Evolutionary conservation across 2,797 vertebrate species (phyloP).

Genomic region (Balearica regulorum): DNA sequence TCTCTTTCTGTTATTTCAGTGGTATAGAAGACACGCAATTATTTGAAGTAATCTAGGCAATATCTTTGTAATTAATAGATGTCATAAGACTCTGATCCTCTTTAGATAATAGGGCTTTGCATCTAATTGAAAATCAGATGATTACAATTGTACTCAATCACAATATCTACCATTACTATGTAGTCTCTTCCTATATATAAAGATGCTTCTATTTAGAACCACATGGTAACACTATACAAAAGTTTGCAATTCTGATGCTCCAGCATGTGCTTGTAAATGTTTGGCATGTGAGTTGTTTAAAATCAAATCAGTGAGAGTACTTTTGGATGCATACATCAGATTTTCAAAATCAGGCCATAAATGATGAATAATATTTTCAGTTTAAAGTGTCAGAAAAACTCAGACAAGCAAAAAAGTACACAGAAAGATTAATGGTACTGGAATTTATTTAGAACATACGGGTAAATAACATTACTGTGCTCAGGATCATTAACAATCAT

Average conservation of each 20-base stretch:
- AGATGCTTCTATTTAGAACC: background rate
- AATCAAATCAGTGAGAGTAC: background rate
- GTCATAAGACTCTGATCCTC: background rate
- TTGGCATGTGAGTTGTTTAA: background rate
- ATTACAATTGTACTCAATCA: background rate
- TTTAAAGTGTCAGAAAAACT: background rate
- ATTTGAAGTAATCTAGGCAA: background rate
- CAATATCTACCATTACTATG: background rate
- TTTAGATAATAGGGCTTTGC: background rate
- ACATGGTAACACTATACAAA: background rate
- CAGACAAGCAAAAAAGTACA: background rate
- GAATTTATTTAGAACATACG: background rate
- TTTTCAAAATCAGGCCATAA: background rate
- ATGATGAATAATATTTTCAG: background rate
- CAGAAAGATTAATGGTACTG: background rate
- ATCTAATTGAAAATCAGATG: background rate
- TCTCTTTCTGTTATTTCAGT: background rate
- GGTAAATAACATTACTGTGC: background rate
- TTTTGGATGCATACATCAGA: background rate
- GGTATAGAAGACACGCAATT: background rate
- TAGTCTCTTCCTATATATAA: background rate
- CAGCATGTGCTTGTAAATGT: background rate
- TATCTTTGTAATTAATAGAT: background rate
- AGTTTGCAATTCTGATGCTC: background rate
- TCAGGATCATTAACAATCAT: constrained; percentile 11